Evolutionary conservation across 2,113 vertebrate species (phyloP), one percentile per base, ranked within the genome.

Genomic region (Prionailurus bengalensis): DNA sequence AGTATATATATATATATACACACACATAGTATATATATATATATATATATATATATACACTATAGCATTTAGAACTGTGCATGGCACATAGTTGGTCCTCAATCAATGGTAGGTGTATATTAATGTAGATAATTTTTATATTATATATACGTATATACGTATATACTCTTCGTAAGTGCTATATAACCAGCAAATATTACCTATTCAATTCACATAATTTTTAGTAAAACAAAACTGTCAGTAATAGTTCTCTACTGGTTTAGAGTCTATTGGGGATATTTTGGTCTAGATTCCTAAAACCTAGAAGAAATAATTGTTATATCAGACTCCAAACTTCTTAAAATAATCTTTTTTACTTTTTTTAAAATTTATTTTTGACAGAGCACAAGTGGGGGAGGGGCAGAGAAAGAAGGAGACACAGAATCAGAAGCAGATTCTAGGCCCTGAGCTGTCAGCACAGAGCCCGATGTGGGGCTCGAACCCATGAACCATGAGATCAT

Each of bases 191-290:
- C 9, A 88, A 29, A 48, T 45, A 66, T 33, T 92, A 45, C 3
- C 48, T 58, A 92, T 86, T 92, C 4, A 74, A n/a, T 70, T 31
- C 81, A 79, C 15, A 12, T 76, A 86, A 82, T 85, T 95, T 76
- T 89, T 39, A 80, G 45, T 61, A 89, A 63, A 68, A 90, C 33
- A 87, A 93, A 97, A 58, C 14, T 87, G 17, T 63, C 42, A 65
- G 13, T 90, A 93, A 70, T 74, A 39, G 10, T 76, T 45, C 42
- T 76, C 29, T 89, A 87, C 39, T 33, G 14, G 9, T 70, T 92
- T 58, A 94, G 27, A 61, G 76, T 36, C 5, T 53, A 4, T 85
- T 82, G 0, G 17, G 2, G 68, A 70, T 89, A 27, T 73, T 85
- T 42, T 21, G 31, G 33, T n/a, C n/a, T 65, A 85, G 13, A 68